A percentile compares a stretch with the other conserved stretches of the same genome.
Conservation (phyloP, 1,140 invertebrate species). For the Helicorthomorpha holstii region DNA sequence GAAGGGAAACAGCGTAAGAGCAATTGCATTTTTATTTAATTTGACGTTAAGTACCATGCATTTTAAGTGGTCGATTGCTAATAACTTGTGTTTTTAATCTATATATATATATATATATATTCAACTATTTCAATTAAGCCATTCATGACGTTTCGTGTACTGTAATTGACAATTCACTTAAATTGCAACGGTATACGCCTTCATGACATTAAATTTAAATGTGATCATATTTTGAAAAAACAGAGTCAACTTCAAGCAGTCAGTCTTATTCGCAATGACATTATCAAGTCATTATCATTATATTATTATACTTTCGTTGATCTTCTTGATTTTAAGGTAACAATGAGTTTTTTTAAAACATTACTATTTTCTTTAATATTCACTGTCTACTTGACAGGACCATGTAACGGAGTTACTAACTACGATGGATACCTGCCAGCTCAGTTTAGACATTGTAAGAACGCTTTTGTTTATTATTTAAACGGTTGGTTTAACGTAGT, state of each 20-base stretch:
- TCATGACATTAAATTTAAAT: slow-evolving; percentile 7
- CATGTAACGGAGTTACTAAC: slow-evolving; percentile 93
- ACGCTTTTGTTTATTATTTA: slow-evolving; percentile 5
- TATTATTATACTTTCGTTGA: slow-evolving; percentile 99
- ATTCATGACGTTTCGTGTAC: too few species aligned
- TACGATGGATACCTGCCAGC: slow-evolving; percentile 92
- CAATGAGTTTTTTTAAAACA: not conserved
- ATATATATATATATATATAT: too few species aligned
- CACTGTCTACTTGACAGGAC: slow-evolving; percentile 34
- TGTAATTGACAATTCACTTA: too few species aligned
- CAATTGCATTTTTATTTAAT: not conserved
- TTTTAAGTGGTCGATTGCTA: too few species aligned
- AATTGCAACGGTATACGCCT: too few species aligned
- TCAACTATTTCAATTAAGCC: too few species aligned
- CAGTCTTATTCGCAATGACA: slow-evolving; percentile 68
- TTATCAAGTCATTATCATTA: slow-evolving; percentile 86
- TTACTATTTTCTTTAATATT: not conserved
- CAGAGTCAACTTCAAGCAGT: slow-evolving; percentile 52
- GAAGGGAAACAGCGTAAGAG: slow-evolving; percentile 42
- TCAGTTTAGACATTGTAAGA: slow-evolving; percentile 77
- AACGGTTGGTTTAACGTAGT: not conserved
- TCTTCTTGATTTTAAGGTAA: slow-evolving; percentile 79
- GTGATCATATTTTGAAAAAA: slow-evolving; percentile 12
- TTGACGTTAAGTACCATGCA: not conserved
- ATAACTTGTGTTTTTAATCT: too few species aligned